Conservation (phyloP, 2,888 invertebrate species). For the Barypeithes pellucidus region DNA sequence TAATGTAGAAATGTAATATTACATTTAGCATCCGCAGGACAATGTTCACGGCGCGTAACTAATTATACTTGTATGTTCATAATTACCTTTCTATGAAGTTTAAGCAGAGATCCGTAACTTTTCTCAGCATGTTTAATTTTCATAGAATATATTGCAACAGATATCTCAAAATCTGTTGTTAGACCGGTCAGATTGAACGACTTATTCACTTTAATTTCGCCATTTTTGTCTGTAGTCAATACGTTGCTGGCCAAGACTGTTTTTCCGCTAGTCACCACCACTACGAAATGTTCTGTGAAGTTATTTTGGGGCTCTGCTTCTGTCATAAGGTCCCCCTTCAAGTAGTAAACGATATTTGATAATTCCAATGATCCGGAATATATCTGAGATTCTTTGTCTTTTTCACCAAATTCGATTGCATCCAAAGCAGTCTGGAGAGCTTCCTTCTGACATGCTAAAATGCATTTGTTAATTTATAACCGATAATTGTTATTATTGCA, state of each 20-base stretch:
- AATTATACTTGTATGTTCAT: not conserved
- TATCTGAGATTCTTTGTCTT: slow-evolving; percentile 33
- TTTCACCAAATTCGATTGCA: slow-evolving; percentile 45
- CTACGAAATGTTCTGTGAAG: slow-evolving; percentile 54
- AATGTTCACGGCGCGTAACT: no score
- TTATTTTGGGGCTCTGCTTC: slow-evolving; percentile 33
- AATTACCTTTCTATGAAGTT: slow-evolving; percentile 53
- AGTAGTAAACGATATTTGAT: slow-evolving; percentile 50
- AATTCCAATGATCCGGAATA: slow-evolving; percentile 53
- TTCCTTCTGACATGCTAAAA: slow-evolving; percentile 54
- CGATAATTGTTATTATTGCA: no score
- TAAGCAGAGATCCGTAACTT: slow-evolving; percentile 25
- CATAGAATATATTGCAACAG: slow-evolving; percentile 56
- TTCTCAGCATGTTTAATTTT: slow-evolving; percentile 44
- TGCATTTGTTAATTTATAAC: not conserved
- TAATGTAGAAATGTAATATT: no score
- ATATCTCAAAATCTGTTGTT: slow-evolving; percentile 54
- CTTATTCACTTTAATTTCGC: slow-evolving; percentile 43
- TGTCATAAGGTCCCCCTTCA: slow-evolving; percentile 29
- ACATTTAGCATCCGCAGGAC: no score
- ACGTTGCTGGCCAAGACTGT: slow-evolving; percentile 56
- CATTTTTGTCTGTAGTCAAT: slow-evolving; percentile 43
- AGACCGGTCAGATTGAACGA: slow-evolving; percentile 52
- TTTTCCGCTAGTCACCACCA: slow-evolving; percentile 54
- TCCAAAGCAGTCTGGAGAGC: slow-evolving; percentile 48